Conservation (phyloP, 1,140 invertebrate species). For the Spodoptera litura region DNA sequence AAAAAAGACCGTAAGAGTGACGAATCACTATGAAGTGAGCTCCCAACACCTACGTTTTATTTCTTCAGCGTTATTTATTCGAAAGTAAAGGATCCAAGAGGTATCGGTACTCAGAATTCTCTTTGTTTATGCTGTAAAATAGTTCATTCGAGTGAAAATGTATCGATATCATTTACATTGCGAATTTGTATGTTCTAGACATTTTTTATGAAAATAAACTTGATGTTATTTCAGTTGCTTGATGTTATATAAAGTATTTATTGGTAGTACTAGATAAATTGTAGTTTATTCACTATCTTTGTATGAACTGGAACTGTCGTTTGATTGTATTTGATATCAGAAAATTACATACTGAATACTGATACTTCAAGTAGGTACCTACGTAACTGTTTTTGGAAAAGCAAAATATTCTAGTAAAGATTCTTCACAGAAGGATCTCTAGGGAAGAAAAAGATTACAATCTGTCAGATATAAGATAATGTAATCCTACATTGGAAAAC, state of each 20-base stretch:
- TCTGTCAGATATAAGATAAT: too few species aligned
- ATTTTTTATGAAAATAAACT: neutral
- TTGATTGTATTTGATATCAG: too few species aligned
- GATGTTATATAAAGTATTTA: too few species aligned
- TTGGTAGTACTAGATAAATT: too few species aligned
- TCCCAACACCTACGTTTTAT: neutral
- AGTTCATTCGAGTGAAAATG: constrained; percentile 5
- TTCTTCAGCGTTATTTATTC: constrained; percentile 15
- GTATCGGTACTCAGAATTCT: constrained; percentile 10
- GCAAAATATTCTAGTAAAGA: too few species aligned
- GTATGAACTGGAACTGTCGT: too few species aligned
- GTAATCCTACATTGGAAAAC: neutral
- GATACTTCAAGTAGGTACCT: too few species aligned
- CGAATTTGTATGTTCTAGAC: neutral
- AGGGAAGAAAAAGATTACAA: too few species aligned
- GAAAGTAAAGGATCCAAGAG: constrained; percentile 10
- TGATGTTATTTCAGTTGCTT: neutral
- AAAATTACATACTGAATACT: too few species aligned
- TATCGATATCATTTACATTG: constrained; percentile 8
- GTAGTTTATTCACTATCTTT: too few species aligned
- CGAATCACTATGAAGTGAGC: neutral
- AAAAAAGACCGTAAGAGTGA: constrained; percentile 13
- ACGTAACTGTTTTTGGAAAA: too few species aligned
- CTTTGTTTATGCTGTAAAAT: constrained; percentile 31
- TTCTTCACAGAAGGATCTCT: too few species aligned